Evolutionary conservation across 37 sponge, comb jelly and placozoan genomes (phyloP).

Genomic region (Ephydatia muelleri): DNA sequence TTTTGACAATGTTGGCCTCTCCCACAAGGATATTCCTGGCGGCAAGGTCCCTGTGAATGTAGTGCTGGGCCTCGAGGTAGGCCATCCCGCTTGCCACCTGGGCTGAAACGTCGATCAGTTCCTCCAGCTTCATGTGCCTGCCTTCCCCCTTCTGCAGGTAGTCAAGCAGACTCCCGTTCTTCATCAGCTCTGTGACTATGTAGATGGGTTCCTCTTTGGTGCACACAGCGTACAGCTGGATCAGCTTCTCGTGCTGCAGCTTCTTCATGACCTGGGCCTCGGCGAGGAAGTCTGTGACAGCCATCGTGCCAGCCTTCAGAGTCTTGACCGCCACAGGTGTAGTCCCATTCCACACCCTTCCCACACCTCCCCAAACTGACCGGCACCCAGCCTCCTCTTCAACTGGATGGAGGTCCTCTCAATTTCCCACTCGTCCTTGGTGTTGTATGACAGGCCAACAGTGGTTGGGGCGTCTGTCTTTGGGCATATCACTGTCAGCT

Average conservation of each 20-base stretch:
- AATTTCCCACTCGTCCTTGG: conserved; percentile 93
- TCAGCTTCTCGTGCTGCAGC: conserved; percentile 82
- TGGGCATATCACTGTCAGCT: conserved; percentile 78
- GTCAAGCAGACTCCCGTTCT: conserved; percentile 80
- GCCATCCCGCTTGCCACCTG: conserved; percentile 89
- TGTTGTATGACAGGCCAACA: conserved; percentile 82
- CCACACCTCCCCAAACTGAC: conserved; percentile 90
- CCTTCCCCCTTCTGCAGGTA: conserved; percentile 78
- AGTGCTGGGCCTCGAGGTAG: conserved; percentile 78
- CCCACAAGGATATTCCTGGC: conserved; percentile 83
- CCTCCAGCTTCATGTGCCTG: conserved; percentile 56
- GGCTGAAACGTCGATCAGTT: conserved; percentile 53
- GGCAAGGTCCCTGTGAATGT: conserved; percentile 84
- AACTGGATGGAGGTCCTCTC: conserved; percentile 72
- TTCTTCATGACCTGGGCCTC: conserved; percentile 92
- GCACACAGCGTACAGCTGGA: conserved; percentile 90
- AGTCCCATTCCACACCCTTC: conserved; percentile 79
- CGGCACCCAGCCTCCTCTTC: conserved; percentile 70
- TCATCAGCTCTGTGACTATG: conserved; percentile 90
- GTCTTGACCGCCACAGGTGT: conserved; percentile 89
- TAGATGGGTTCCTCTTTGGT: conserved; percentile 81
- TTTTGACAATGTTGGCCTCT: conserved; percentile 79
- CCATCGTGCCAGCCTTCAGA: conserved; percentile 83
- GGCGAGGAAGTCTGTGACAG: conserved; percentile 72
- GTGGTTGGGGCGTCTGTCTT: conserved; percentile 75